Evolutionary conservation across 2,888 invertebrate genomes (phyloP).

Genomic region (Euclidia mi): DNA sequence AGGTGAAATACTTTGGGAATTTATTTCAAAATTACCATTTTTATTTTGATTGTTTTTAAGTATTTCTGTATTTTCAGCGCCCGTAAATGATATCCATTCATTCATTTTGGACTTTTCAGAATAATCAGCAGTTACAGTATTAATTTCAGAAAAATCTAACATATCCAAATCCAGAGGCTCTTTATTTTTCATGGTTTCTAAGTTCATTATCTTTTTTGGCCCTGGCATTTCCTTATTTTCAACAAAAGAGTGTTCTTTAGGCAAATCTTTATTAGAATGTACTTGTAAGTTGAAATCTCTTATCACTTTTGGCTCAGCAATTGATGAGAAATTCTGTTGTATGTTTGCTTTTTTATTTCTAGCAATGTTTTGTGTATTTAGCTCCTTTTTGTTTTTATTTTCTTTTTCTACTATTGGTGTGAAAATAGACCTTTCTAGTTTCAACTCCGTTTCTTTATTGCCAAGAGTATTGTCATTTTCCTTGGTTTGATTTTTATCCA

Average conservation of each 20-base stretch:
- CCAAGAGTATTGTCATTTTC: not conserved
- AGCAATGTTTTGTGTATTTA: no score
- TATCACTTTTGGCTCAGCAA: not conserved
- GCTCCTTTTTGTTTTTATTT: no score
- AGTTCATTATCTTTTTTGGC: constrained; percentile 53
- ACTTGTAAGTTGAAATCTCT: constrained; percentile 4
- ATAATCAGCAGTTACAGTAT: not conserved
- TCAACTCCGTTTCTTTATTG: no score
- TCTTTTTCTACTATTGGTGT: no score
- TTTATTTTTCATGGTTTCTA: constrained; percentile 33
- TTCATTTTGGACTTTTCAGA: not conserved
- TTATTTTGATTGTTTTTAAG: not conserved
- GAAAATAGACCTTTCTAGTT: no score
- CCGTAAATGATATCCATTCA: no score
- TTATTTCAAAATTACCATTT: not conserved
- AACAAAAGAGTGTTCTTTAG: constrained; percentile 1
- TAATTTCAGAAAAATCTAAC: constrained; percentile 31
- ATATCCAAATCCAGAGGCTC: constrained; percentile 31
- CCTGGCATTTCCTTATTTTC: constrained; percentile 18
- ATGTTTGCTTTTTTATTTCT: no score
- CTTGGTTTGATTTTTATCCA: constrained; percentile 17
- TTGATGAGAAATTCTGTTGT: no score
- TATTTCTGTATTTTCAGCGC: no score
- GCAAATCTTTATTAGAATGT: not conserved
- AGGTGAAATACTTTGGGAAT: no score